Percentiles rank a stretch among this genome's conserved stretches.
Conservation (phyloP, 2,888 invertebrate species). For the Deladenus siricidicola region DNA sequence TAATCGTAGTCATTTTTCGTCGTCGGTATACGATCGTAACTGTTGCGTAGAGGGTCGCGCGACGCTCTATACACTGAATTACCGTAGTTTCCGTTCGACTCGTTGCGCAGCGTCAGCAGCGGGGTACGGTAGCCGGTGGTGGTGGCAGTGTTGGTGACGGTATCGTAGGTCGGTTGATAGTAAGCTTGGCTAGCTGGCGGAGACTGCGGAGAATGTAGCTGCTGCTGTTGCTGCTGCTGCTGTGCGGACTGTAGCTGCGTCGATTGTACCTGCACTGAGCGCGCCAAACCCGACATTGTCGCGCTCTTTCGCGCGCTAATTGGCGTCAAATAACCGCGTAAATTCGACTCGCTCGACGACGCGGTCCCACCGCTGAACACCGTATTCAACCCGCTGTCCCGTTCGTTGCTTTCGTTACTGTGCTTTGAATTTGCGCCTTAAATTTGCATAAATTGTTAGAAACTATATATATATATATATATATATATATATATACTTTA, state of each 20-base stretch:
- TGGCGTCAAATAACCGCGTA: slow-evolving; percentile 1
- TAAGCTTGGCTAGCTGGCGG: not conserved
- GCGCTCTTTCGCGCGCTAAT: not conserved
- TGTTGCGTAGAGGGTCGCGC: no score
- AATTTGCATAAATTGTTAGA: no score
- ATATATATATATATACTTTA: no score
- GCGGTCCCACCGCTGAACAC: not conserved
- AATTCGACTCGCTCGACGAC: not conserved
- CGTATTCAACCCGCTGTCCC: not conserved
- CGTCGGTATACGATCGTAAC: not conserved
- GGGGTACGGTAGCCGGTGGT: no score
- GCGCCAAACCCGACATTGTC: not conserved
- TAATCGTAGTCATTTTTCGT: not conserved
- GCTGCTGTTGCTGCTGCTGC: not conserved
- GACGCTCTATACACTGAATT: not conserved
- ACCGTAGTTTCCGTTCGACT: not conserved
- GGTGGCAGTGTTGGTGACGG: not conserved
- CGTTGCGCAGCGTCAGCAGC: no score
- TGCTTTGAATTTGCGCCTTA: no score
- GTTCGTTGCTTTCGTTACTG: no score
- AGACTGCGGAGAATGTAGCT: not conserved
- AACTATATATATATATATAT: no score
- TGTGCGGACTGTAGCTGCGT: not conserved
- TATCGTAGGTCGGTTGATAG: not conserved
- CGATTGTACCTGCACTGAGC: not conserved